Percentiles rank a stretch among this genome's conserved stretches.
phyloP scores from a whole-genome alignment of 2,888 invertebrate genomes.

The Macrophya alboannulata region DNA sequence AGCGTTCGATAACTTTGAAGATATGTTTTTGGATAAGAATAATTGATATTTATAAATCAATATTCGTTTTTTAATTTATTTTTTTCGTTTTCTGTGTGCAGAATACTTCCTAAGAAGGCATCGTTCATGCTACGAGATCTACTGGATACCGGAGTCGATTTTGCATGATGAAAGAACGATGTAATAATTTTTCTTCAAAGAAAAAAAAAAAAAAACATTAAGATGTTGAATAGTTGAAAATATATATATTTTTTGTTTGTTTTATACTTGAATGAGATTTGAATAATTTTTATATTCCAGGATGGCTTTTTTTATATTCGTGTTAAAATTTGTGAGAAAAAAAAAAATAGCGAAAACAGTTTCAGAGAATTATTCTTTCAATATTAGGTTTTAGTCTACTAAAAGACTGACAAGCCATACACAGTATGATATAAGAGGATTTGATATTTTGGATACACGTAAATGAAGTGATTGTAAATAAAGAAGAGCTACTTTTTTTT shows the following conservation, averaged over 20 bases:
- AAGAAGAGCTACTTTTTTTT: neutral
- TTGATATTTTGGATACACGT: slow-evolving; percentile 9
- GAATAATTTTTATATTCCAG: neutral
- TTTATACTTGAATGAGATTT: slow-evolving; percentile 9
- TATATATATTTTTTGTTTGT: neutral
- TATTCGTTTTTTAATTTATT: neutral
- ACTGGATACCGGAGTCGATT: slow-evolving; percentile 85
- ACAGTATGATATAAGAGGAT: slow-evolving; percentile 26
- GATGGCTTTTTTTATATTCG: neutral
- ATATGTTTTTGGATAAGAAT: neutral
- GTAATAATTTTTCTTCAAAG: neutral
- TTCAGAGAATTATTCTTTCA: neutral
- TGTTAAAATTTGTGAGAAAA: neutral
- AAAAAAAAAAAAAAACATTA: too few species aligned
- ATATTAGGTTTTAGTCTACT: slow-evolving; percentile 10
- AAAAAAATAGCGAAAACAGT: neutral
- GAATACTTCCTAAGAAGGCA: slow-evolving; percentile 84
- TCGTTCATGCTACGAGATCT: slow-evolving; percentile 84
- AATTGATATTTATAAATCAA: neutral
- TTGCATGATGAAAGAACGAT: slow-evolving; percentile 79
- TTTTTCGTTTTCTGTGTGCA: slow-evolving; percentile 64
- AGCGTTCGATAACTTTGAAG: neutral
- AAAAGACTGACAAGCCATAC: slow-evolving; percentile 31
- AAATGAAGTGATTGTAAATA: neutral
- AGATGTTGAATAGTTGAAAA: neutral